These are phyloP conservation scores for Ormyrus rosae DNA, from an alignment of 2,888 invertebrate genomes.

Conservation along the genomic window DNA sequence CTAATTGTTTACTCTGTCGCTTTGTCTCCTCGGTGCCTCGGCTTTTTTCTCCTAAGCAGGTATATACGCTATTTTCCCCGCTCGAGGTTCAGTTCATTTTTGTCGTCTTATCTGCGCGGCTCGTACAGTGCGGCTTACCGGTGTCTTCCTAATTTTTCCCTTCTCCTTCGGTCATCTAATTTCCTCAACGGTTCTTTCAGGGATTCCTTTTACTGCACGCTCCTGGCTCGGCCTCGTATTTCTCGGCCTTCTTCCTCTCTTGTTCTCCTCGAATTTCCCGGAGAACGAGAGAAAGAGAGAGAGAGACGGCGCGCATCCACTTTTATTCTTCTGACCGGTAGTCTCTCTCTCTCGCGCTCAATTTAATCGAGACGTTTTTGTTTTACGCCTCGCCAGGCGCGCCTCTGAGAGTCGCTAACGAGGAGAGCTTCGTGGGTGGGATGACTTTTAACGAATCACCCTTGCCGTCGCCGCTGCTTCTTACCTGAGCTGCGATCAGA, in stretches of 20 bases:
- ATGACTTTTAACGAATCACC: slow-evolving; percentile 61
- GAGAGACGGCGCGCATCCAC: slow-evolving; percentile 8
- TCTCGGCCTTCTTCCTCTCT: slow-evolving; percentile 20
- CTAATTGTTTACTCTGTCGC: slow-evolving; percentile 45
- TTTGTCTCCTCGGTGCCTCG: slow-evolving; percentile 13
- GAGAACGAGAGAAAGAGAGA: neutral
- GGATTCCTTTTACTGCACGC: slow-evolving; percentile 21
- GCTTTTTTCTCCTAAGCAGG: neutral
- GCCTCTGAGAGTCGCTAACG: slow-evolving; percentile 61
- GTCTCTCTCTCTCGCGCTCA: slow-evolving; percentile 60
- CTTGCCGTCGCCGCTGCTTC: neutral
- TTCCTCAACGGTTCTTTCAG: slow-evolving; percentile 2
- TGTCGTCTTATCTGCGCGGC: slow-evolving; percentile 25
- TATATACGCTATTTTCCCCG: neutral
- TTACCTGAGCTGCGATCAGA: neutral
- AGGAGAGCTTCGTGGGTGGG: slow-evolving; percentile 60
- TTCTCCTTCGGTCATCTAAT: slow-evolving; percentile 29
- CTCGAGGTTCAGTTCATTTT: neutral
- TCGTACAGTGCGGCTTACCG: neutral
- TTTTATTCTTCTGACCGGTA: slow-evolving; percentile 18
- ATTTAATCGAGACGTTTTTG: slow-evolving; percentile 68
- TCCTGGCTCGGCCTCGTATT: neutral
- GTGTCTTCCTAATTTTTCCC: slow-evolving; percentile 18
- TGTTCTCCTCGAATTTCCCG: slow-evolving; percentile 55
- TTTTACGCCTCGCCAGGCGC: slow-evolving; percentile 62